phyloP scores from a whole-genome alignment of 2,797 vertebrate species.

The Ispidina lecontei region DNA sequence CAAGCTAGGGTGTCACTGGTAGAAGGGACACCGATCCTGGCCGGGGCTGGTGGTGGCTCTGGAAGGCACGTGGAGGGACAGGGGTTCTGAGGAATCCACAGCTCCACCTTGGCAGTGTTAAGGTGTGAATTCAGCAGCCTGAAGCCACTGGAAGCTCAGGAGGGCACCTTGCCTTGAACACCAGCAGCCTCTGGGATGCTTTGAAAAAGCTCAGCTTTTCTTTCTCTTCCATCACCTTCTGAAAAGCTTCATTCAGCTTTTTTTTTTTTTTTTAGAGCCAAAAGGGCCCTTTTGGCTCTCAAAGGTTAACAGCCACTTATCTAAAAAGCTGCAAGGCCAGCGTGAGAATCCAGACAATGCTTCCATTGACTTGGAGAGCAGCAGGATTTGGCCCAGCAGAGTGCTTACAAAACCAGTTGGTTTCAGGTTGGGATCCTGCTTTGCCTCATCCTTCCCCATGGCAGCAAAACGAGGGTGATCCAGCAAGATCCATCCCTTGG shows the following conservation, averaged over 20 bases:
- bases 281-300: background rate
- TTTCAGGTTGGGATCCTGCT: background rate
- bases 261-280: too few species aligned
- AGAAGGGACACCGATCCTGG: background rate
- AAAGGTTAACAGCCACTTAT: background rate
- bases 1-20: fast-evolving
- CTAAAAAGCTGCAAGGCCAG: background rate
- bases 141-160: background rate
- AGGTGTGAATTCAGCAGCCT: background rate
- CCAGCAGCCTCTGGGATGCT: background rate
- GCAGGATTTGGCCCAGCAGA: background rate
- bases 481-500: background rate
- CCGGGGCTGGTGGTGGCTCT: too few species aligned
- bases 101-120: fast-evolving
- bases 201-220: background rate
- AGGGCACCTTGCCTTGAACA: background rate
- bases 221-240: background rate
- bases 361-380: background rate
- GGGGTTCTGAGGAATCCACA: background rate
- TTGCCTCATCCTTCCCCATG: background rate
- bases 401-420: background rate
- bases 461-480: background rate
- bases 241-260: background rate
- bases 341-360: background rate
- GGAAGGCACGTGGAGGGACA: background rate